A percentile compares a stretch with the other conserved stretches of the same genome.
phyloP scores from a whole-genome alignment of 2,113 vertebrate species.

The Pterocles burchelli region DNA sequence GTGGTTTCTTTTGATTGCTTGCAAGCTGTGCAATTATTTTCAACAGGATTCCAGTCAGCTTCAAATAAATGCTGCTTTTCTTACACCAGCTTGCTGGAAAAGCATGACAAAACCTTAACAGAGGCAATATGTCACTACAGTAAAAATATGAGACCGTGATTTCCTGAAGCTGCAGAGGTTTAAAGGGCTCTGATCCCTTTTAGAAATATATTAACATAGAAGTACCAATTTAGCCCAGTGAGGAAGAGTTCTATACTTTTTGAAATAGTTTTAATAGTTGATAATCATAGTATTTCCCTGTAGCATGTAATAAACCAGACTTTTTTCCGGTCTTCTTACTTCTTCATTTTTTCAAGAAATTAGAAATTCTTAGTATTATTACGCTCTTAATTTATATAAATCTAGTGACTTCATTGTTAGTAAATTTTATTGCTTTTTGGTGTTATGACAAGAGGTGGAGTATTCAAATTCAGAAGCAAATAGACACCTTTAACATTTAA shows the following conservation, averaged over 20 bases:
- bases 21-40: neutral
- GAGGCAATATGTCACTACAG: neutral
- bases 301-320: neutral
- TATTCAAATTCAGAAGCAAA: neutral
- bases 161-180: neutral
- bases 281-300: neutral
- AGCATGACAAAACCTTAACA: neutral
- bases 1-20: neutral
- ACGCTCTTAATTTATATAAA: neutral
- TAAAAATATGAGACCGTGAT: neutral
- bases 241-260: neutral
- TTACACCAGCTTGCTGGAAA: neutral
- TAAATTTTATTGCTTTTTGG: neutral
- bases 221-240: neutral
- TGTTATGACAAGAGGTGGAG: neutral
- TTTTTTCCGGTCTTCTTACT: neutral
- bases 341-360: neutral
- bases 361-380: neutral
- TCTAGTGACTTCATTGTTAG: neutral
- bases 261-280: neutral
- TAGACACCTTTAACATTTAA: neutral
- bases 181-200: neutral
- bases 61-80: neutral
- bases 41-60: neutral
- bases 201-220: neutral